Evolutionary conservation across 1,140 invertebrate genomes (phyloP), one percentile per base, ranked within the genome.

Genomic region (Neodiprion lecontei): DNA sequence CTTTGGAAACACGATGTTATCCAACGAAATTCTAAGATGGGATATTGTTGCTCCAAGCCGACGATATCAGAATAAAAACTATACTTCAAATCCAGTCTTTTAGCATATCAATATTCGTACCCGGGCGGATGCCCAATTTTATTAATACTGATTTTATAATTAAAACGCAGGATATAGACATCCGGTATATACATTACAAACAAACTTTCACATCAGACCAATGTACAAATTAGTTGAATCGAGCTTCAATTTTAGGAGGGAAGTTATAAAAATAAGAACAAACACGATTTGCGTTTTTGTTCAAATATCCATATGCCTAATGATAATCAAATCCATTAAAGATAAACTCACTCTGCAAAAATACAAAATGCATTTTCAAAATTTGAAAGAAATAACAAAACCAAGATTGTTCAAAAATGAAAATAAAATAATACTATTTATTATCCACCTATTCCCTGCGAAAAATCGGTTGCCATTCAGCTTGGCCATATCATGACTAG

Each of bases 381-480:
- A 40, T 40, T 40, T 40, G 28, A 40, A 40, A 40, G 28, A 40
- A 40, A 40, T 40, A 5, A 40, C 28, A 40, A 40, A 40, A 40
- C 28, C 5, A 5, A 40, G 28, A 40, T 40, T 40, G 28, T 40
- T 40, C 28, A 40, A 40, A 40, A 40, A 40, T 40, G 28, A 40
- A 40, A 40, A 40, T 40, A 40, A 53, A 10, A 72, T 50, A 71
- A 72, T 72, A 47, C 12, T 61, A 48, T 65, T 17, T 8, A 17
- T 72, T 72, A 12, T 49, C 71, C 49, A 72, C 2, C 23, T 28
- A 72, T 72, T 28, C 23, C 71, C 17, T 71, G 23, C 53, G 21
- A 72, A 72, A n/a, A 61, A 48, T 48, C 48, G 50, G 53, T 28
- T 23, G 50, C 71, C 53, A 61, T 50, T 50, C 48, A 65, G 14